Evolutionary conservation across 2,888 invertebrate species (phyloP), one percentile per base, ranked within the genome.

Genomic region (Melanchra persicariae): DNA sequence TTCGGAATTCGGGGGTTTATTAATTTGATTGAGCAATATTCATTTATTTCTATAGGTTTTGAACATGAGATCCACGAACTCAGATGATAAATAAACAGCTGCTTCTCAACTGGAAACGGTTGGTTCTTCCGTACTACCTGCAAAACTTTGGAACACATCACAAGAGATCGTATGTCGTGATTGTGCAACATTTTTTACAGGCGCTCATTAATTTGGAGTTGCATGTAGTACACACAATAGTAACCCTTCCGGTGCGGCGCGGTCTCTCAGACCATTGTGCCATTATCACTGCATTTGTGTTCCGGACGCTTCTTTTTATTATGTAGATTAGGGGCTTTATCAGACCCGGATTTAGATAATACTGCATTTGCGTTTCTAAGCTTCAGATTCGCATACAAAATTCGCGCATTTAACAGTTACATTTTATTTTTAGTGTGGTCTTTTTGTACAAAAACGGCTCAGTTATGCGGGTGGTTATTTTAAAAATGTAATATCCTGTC

Each of bases 191-290:
- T 93, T 95, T 95, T 95, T 95, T 95, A 91, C 92, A 88, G 87
- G 82, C 87, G 89, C 93, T 95, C 96, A 95, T 95, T 96, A 95
- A 96, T 95, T 96, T 95, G 93, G 91, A 93, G 92, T 91, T 91
- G 93, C 91, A 91, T 90, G 90, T 91, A 89, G 90, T 91, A 89
- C 93, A 93, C 92, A 95, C 94, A 95, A 94, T 92, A 87, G 88
- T 90, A 93, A 94, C 95, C 95, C 95, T 95, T 92, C 91, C 89
- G 87, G 83, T 87, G 88, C 85, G 63, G 73, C 90, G 91, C 89
- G 91, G 91, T 90, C 90, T 91, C 87, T 74, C 71, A 82, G 82
- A 81, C 92, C 89, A 91, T 95, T 93, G 94, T 93, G 85, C 87
- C 88, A 90, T 92, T 93, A 93, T 93, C 93, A 92, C 90, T 91